Evolutionary conservation across 2,888 invertebrate species (phyloP), one percentile per base, ranked within the genome.

Genomic region (Melanophora roralis): DNA sequence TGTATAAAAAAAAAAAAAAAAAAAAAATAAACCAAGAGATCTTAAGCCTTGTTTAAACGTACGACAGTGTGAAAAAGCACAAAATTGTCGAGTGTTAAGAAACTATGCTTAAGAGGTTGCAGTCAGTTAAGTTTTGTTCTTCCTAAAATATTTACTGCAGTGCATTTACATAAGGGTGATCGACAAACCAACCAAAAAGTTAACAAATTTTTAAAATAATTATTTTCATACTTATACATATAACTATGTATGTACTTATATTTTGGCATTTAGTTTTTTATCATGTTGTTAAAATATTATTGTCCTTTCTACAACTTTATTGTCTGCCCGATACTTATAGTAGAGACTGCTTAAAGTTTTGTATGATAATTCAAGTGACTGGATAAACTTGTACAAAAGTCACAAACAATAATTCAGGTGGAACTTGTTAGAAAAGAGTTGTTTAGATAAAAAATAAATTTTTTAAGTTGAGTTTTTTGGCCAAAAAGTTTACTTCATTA

Each of bases 51-150:
- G 2, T 19, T 34, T 32, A 49, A 32, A 69, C 19, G 12, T 55
- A 64, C 59, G 43, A 1, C 34, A 67, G 32, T 40, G 43, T 49
- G 43, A 36, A 79, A 78, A 80, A 67, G 72, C 72, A 72, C 80
- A 80, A 75, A 75, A 76, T 68, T 72, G 71, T 65, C 75, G 72
- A 80, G 72, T 71, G 72, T 57, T 71, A 49, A 53, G 38, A 68
- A 72, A 72, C 72, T 76, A 67, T 80, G 71, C 68, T 80, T 62
- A 76, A 80, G 80, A 76, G 80, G 72, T 55, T 80, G 75, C 72
- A 76, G 80, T 79, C 75, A 67, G 49, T 80, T 62, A 49, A 19
- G 40, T 16, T 64, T 49, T 62, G 53, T 12, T 43, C 6, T 34
- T 12, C 27, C 19, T 38, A 19, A 6, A 34, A 12, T 45, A 34